phyloP scores from a whole-genome alignment of 2,113 vertebrate species.

The Psilopogon haemacephalus region DNA sequence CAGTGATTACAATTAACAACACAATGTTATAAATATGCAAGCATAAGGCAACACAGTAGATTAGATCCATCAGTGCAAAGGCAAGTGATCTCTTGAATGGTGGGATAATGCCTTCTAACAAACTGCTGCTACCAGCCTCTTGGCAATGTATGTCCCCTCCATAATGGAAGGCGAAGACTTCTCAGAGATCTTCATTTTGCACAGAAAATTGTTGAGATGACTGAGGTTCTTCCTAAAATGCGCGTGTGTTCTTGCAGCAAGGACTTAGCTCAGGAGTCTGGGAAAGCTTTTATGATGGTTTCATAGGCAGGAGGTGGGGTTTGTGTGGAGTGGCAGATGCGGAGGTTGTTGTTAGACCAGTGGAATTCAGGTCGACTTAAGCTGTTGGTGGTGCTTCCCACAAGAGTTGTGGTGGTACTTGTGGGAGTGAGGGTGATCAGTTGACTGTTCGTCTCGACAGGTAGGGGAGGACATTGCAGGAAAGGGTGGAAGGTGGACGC shows the following conservation, averaged over 20 bases:
- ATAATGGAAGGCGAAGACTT: background rate
- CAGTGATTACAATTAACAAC: background rate
- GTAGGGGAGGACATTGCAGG: conserved; percentile 87
- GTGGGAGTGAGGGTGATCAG: conserved; percentile 82
- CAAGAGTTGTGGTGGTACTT: conserved; percentile 66
- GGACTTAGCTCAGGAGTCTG: conserved; percentile 79
- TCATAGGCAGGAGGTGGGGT: conserved; percentile 91
- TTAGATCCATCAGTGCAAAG: background rate
- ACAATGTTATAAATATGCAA: conserved; percentile 18
- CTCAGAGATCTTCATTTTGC: background rate
- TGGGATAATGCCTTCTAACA: background rate
- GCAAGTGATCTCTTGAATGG: background rate
- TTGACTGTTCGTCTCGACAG: conserved; percentile 87
- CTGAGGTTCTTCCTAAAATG: background rate
- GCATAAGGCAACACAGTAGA: background rate
- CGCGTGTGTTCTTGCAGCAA: accelerated
- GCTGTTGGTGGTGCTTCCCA: conserved; percentile 60
- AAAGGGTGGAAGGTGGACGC: conserved; percentile 96
- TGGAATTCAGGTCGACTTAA: conserved; percentile 83
- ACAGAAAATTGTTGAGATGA: background rate
- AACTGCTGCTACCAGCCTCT: background rate
- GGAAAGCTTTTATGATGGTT: conserved; percentile 93
- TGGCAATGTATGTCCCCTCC: background rate
- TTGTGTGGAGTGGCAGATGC: conserved; percentile 79
- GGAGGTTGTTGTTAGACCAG: conserved; percentile 86